Evolutionary conservation across 2,888 invertebrate genomes (phyloP), one percentile per base, ranked within the genome.

Genomic region (Boloria euphrosyne): DNA sequence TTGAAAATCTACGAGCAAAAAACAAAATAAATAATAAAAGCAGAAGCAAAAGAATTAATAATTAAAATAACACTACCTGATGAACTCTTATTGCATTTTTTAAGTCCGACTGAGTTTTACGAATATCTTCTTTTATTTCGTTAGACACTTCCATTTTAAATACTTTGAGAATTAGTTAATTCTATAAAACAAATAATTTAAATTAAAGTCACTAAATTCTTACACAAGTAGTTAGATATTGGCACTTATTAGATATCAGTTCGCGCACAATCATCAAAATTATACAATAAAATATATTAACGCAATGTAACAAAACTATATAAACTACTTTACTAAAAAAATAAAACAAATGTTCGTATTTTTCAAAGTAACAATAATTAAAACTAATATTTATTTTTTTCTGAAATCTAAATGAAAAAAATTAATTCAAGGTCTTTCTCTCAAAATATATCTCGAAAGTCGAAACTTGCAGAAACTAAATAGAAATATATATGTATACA

Each of bases 11-110:
- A 50, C 22, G 44, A 64, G 64, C 62, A 52, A 47, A 22, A 59
- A 50, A 49, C n/a, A 54, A 31, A 31, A 46, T 2, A 44, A 18
- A 27, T 22, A 6, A 50, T 22, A 18, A 58, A 53, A 14, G 27
- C 27, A 13, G 22, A 49, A 13, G n/a, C 14, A 52, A 51, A 49
- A 13, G 13, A 16, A 46, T 13, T 16, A 63, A 18, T 44, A 57
- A 71, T 58, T 65, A 65, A n/a, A n/a, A 67, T 16, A 31, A 54
- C 82, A 85, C 85, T 82, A 94, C 94, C 93, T 94, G 94, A 88
- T 94, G 94, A 82, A 93, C 88, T 78, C 93, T 90, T 78, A 94
- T 94, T 70, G 94, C 94, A 80, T 93, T 93, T 89, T 93, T 94
- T 77, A 94, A 88, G 78, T 94, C 93, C 66, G 89, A 89, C 81